Evolutionary conservation across 2,113 vertebrate genomes (phyloP), one percentile per base, ranked within the genome.

Genomic region (Paracanthobrama guichenoti): DNA sequence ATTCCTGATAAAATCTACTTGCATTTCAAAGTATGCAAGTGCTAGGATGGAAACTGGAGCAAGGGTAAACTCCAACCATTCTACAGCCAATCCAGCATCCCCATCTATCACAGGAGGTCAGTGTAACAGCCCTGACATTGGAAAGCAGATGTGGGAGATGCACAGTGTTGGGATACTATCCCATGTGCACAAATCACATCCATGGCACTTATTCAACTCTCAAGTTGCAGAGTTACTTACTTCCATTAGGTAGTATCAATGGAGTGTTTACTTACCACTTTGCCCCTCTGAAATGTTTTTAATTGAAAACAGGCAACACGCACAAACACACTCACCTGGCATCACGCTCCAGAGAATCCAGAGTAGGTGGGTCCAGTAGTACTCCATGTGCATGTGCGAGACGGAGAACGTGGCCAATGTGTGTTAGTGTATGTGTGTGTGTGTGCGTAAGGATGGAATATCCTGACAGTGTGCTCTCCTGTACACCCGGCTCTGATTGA

Each of bases 301-400:
- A 11, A 79, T 79, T 79, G 12, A 28, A 79, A 69, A 79, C 12
- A 48, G 26, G 6, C 24, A 44, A 73, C 22, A 72, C 48, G 26
- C 14, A 31, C 53, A 60, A 83, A 83, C 64, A 86, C 46, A 90
- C 96, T 94, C 93, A 99, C 98, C 97, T 90, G 95, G 92, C 75
- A 95, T 93, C 83, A 97, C 94, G 93, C 94, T 94, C 91, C 96
- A 94, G 85, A 86, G 28, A 74, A 94, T 93, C 93, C 97, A 98
- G 90, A 96, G 93, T 89, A 97, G 91, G 89, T 96, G 84, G 87
- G 95, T 91, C 89, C 94, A 89, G 94, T 90, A 94, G 91, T 96
- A 93, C 94, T 97, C 96, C 97, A 98, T 98, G 93, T 89, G 86
- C 87, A 12, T 84, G 66, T 9, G 88, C 82, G 86, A 86, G 77